Conservation (phyloP, 1,140 invertebrate genomes). For the Melitaea cinxia region DNA sequence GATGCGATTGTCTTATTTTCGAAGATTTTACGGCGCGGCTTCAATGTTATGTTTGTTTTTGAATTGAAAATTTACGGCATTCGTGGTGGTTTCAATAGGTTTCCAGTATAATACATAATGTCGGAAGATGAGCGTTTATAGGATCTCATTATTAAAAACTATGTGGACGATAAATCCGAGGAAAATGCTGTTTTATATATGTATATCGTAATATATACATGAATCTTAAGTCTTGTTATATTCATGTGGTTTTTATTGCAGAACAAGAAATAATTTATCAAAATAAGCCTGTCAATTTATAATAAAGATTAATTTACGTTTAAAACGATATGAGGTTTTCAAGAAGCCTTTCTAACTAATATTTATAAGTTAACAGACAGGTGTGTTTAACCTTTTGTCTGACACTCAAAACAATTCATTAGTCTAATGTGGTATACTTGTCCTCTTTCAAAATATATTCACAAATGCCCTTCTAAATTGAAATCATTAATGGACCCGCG, state of each 20-base stretch:
- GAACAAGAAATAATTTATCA: not conserved
- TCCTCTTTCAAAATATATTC: slow-evolving; percentile 67
- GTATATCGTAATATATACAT: not conserved
- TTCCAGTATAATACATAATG: slow-evolving; percentile 20
- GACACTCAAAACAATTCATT: slow-evolving; percentile 52
- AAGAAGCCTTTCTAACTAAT: slow-evolving; percentile 9
- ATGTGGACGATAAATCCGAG: not conserved
- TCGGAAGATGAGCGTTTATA: slow-evolving; percentile 13
- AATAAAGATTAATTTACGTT: slow-evolving; percentile 2
- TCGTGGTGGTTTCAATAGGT: slow-evolving; percentile 35
- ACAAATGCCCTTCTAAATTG: slow-evolving; percentile 73
- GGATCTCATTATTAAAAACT: not conserved
- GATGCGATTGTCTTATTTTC: slow-evolving; percentile 72
- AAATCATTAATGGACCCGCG: slow-evolving; percentile 73
- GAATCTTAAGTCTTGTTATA: not conserved
- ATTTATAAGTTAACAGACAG: slow-evolving; percentile 24
- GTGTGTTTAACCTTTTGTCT: slow-evolving; percentile 42
- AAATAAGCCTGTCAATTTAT: slow-evolving; percentile 3
- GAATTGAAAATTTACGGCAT: slow-evolving; percentile 50
- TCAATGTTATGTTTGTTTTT: slow-evolving; percentile 58
- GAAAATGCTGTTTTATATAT: not conserved
- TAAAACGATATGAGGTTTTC: not conserved
- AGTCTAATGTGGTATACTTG: slow-evolving; percentile 54
- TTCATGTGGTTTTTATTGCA: not conserved
- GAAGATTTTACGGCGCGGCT: slow-evolving; percentile 52